Conservation (phyloP, 2,888 invertebrate species). For the Chaitophorus viminalis region DNA sequence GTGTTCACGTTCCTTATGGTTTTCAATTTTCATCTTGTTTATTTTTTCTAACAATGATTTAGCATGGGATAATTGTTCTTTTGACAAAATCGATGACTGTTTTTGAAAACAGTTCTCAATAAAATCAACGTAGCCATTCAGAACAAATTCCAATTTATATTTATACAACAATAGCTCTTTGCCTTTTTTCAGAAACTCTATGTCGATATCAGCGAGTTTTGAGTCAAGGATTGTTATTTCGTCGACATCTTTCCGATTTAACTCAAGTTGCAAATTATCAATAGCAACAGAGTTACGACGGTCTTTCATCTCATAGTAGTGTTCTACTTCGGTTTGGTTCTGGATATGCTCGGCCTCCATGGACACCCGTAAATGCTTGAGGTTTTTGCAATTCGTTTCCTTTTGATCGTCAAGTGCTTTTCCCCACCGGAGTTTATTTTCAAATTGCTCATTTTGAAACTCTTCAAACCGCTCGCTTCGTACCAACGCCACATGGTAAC, state of each 20-base stretch:
- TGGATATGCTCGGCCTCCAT: slow-evolving; percentile 14
- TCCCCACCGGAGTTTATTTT: not conserved
- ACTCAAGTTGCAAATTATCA: no score
- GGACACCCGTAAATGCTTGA: not conserved
- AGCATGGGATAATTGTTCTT: not conserved
- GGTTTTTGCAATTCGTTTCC: not conserved
- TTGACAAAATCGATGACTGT: not conserved
- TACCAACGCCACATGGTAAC: not conserved
- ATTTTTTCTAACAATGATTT: not conserved
- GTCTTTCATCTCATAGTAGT: not conserved
- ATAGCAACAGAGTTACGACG: not conserved
- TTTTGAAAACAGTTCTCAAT: not conserved
- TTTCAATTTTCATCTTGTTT: not conserved
- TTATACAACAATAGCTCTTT: not conserved
- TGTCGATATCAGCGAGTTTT: not conserved
- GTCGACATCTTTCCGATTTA: not conserved
- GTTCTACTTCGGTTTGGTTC: not conserved
- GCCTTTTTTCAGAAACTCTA: not conserved
- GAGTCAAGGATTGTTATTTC: not conserved
- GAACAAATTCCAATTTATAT: not conserved
- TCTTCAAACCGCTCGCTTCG: not conserved
- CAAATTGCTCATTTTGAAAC: not conserved
- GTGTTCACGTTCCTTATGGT: not conserved
- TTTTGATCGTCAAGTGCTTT: not conserved
- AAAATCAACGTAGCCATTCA: not conserved